Evolutionary conservation across 2,888 invertebrate genomes (phyloP).

Genomic region (Ypsolopha sequella): DNA sequence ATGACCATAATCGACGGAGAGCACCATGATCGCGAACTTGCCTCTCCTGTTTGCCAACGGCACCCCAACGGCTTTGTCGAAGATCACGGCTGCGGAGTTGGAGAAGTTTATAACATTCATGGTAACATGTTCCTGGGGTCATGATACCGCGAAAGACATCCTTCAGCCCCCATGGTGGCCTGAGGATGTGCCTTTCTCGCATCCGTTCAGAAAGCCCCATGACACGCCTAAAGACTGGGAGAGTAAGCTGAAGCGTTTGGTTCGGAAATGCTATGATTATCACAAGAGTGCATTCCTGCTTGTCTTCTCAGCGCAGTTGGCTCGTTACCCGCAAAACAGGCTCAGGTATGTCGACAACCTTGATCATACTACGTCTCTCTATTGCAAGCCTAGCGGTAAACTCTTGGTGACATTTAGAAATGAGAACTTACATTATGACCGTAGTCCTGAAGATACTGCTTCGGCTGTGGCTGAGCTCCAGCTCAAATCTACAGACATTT

Average conservation of each 20-base stretch:
- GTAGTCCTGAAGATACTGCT: constrained; percentile 28
- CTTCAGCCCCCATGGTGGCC: constrained; percentile 81
- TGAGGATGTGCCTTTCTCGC: constrained; percentile 72
- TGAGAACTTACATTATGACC: constrained; percentile 75
- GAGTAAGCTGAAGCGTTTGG: constrained; percentile 73
- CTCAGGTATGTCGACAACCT: constrained; percentile 79
- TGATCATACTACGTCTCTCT: constrained; percentile 80
- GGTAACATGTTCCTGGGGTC: constrained; percentile 81
- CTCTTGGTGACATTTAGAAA: constrained; percentile 81
- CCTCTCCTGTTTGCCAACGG: constrained; percentile 80
- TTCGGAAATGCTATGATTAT: constrained; percentile 77
- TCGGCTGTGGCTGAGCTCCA: constrained; percentile 60
- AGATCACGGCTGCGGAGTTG: constrained; percentile 72
- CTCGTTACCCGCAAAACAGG: constrained; percentile 73
- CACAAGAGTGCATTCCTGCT: constrained; percentile 79
- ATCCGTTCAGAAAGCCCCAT: constrained; percentile 72
- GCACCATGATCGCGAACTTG: constrained; percentile 78
- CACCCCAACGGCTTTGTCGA: constrained; percentile 76
- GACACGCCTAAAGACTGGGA: constrained; percentile 67
- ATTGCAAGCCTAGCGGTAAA: constrained; percentile 74
- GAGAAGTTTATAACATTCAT: constrained; percentile 81
- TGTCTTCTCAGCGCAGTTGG: constrained; percentile 77
- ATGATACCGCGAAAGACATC: constrained; percentile 68
- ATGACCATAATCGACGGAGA: constrained; percentile 53
- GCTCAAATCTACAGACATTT: constrained; percentile 76